Percentiles rank a stretch among this genome's conserved stretches.
These are phyloP conservation scores for Echinops telfairi DNA, from an alignment of 2,113 vertebrate species.

Conservation along the genomic window DNA sequence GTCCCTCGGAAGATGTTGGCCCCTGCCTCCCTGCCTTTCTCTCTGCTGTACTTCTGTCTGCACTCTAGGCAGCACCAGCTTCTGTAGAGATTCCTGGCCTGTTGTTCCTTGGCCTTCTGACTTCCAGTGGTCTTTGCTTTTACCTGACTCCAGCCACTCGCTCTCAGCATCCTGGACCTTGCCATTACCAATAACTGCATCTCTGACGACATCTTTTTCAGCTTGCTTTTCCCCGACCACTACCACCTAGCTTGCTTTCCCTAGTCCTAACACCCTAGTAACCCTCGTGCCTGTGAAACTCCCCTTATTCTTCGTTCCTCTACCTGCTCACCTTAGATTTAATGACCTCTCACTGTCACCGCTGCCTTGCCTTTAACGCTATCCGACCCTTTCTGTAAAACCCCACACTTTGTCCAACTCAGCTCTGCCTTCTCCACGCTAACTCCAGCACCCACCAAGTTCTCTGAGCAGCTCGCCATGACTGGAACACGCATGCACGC, in stretches of 20 bases:
- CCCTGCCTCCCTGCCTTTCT: background rate
- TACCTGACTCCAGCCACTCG: background rate
- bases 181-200: background rate
- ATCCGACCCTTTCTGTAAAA: constrained; percentile 11
- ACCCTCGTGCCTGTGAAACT: no score
- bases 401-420: background rate
- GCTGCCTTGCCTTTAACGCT: background rate
- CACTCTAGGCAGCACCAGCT: background rate
- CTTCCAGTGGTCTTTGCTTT: background rate
- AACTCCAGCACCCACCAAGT: background rate
- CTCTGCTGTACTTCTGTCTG: background rate
- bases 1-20: background rate
- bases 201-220: background rate
- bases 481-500: background rate
- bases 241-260: background rate
- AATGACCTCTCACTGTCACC: background rate
- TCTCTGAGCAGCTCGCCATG: background rate
- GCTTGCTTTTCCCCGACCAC: background rate
- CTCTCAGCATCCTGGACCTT: background rate
- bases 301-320: background rate
- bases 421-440: background rate
- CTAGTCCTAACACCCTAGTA: background rate
- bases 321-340: background rate
- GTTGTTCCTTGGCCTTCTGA: background rate
- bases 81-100: background rate